Evolutionary conservation across 2,113 vertebrate genomes (phyloP).

Genomic region (Cepphus grylle): DNA sequence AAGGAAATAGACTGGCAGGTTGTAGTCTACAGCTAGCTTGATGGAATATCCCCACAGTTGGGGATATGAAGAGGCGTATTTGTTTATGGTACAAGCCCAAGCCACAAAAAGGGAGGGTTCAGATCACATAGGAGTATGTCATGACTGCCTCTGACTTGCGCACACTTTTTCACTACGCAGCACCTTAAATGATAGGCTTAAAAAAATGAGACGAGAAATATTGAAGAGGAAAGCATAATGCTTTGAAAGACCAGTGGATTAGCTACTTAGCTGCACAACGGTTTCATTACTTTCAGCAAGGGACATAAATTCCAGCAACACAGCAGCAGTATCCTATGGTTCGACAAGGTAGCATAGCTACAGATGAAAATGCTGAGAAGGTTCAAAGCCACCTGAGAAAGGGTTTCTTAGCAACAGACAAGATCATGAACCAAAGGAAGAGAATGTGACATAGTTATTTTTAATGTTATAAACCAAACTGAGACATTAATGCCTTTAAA

Average conservation of each 20-base stretch:
- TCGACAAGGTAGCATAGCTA: background rate
- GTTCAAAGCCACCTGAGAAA: conserved; percentile 46
- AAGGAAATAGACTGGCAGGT: background rate
- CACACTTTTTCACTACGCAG: background rate
- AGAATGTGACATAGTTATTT: background rate
- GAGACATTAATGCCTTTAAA: background rate
- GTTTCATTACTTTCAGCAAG: background rate
- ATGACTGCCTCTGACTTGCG: background rate
- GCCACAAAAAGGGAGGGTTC: background rate
- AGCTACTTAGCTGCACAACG: background rate
- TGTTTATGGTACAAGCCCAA: background rate
- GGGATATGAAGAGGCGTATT: background rate
- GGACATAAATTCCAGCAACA: background rate
- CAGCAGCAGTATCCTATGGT: background rate
- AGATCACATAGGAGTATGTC: background rate
- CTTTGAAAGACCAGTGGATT: background rate
- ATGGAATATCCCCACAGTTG: background rate
- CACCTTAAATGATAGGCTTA: background rate
- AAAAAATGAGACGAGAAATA: background rate
- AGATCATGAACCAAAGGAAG: background rate
- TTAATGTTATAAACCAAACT: background rate
- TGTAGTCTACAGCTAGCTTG: background rate
- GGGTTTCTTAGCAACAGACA: conserved; percentile 53
- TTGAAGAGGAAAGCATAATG: background rate
- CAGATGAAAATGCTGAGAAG: conserved; percentile 9